phyloP scores from a whole-genome alignment of 2,113 vertebrate genomes.

The Phrynosoma platyrhinos region DNA sequence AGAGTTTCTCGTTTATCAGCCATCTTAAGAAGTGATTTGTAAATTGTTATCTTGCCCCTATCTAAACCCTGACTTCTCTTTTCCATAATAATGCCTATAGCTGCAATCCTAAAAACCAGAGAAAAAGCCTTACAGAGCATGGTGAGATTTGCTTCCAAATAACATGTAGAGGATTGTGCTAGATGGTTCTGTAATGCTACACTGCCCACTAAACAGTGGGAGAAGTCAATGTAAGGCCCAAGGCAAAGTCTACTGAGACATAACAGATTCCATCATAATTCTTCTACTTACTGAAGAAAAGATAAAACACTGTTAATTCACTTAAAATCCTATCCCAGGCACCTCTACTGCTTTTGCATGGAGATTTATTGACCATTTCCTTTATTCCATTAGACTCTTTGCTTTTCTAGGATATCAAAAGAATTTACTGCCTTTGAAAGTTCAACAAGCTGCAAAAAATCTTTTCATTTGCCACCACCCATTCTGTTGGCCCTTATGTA shows the following conservation, averaged over 20 bases:
- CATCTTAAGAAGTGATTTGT: background rate
- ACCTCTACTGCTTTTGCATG: background rate
- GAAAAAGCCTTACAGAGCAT: background rate
- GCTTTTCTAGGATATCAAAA: constrained; percentile 19
- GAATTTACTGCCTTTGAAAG: constrained; percentile 48
- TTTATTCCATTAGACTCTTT: constrained; percentile 9
- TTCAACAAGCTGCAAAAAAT: constrained; percentile 37
- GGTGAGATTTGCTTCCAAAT: background rate
- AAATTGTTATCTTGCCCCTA: background rate
- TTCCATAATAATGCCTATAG: background rate
- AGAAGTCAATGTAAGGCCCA: background rate
- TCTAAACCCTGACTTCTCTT: background rate
- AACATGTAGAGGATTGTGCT: background rate
- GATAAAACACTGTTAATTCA: background rate
- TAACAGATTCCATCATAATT: background rate
- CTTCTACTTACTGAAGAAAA: constrained; percentile 21
- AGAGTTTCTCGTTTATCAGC: constrained; percentile 3
- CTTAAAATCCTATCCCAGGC: background rate
- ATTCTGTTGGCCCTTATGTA: constrained; percentile 6
- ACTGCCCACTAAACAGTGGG: background rate
- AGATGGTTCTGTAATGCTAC: background rate
- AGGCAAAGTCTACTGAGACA: background rate
- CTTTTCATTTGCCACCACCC: constrained; percentile 5
- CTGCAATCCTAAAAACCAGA: background rate
- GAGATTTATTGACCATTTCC: constrained; percentile 36